Evolutionary conservation across 2,797 vertebrate genomes (phyloP).

Genomic region (Notamacropus eugenii): DNA sequence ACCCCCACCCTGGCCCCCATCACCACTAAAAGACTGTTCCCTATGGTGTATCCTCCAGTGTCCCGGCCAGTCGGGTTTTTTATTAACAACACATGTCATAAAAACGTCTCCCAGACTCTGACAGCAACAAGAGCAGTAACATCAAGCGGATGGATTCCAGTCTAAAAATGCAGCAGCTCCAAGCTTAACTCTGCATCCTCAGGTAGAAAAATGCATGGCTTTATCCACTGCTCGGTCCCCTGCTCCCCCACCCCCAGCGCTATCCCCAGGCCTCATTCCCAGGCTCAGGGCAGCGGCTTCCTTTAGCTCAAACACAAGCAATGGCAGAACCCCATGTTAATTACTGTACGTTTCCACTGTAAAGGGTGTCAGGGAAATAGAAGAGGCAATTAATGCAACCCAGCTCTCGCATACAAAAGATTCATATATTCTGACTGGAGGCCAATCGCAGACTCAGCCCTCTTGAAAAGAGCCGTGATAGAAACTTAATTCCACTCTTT

Average conservation of each 20-base stretch:
- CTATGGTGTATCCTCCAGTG: not conserved
- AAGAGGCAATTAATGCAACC: conserved; percentile 53
- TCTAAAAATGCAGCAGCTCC: conserved; percentile 1
- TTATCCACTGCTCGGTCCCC: not conserved
- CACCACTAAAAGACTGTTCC: not conserved
- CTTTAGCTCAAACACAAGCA: conserved; percentile 10
- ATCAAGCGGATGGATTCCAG: conserved; percentile 42
- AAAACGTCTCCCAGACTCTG: conserved; percentile 30
- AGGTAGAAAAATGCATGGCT: conserved; percentile 24
- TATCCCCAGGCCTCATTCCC: conserved; percentile 55
- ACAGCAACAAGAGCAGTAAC: conserved; percentile 1
- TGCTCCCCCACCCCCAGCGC: not conserved
- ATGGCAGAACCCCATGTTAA: conserved; percentile 38
- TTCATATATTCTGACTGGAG: conserved; percentile 56
- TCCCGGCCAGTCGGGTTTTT: not conserved
- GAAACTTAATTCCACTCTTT: conserved; percentile 64
- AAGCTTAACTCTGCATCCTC: conserved; percentile 25
- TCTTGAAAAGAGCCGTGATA: conserved; percentile 69
- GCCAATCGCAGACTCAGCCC: conserved; percentile 54
- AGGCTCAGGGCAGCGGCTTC: conserved; percentile 61
- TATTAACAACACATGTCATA: conserved; percentile 56
- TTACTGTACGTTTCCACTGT: conserved; percentile 57
- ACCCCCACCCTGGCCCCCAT: not conserved
- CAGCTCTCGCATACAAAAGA: conserved; percentile 64
- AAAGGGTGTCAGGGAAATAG: conserved; percentile 32